A percentile compares a stretch with the other conserved stretches of the same genome.
Conservation (phyloP, 2,113 vertebrate species). For the Tupaia tana region DNA sequence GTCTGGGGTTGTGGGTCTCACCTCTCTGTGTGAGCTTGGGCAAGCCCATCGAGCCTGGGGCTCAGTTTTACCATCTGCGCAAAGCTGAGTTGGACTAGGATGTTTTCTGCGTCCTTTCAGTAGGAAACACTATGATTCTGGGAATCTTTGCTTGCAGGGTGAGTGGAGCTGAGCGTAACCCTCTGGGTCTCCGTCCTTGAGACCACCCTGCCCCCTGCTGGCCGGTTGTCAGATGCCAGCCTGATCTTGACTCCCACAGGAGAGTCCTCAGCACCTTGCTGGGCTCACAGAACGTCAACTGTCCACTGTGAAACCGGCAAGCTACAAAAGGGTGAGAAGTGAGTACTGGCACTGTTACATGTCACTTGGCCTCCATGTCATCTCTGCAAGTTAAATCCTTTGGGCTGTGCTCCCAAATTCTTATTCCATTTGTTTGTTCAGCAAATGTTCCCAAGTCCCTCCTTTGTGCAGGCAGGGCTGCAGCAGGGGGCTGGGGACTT, state of each 20-base stretch:
- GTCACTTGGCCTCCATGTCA: neutral
- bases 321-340: neutral
- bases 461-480: neutral
- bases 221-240: neutral
- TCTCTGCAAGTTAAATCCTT: neutral
- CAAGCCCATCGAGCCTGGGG: neutral
- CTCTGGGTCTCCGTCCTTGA: neutral
- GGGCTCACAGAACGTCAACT: neutral
- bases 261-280: neutral
- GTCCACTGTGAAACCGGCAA: neutral
- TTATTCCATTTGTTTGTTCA: neutral
- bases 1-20: neutral
- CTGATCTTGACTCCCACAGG: neutral
- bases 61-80: neutral
- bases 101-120: neutral
- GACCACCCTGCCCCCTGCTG: constrained; percentile 60
- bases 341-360: neutral
- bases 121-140: neutral
- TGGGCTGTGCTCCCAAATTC: neutral
- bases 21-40: neutral
- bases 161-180: neutral
- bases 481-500: neutral
- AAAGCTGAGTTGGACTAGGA: neutral
- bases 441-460: neutral
- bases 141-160: neutral